phyloP scores from a whole-genome alignment of 2,888 invertebrate species.

The Phasia obesa region DNA sequence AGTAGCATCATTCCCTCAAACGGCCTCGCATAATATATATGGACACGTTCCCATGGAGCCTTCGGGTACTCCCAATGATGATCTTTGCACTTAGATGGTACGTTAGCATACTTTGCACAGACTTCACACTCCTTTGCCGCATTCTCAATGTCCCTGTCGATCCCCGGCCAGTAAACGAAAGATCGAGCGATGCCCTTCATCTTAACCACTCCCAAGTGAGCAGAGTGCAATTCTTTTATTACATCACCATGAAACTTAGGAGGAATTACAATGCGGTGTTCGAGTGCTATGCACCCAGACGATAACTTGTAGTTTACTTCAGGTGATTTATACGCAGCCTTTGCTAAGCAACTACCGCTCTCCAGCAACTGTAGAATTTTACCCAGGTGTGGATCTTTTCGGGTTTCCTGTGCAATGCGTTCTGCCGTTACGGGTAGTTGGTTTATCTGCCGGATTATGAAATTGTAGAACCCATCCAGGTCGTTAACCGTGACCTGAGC shows the following conservation, averaged over 20 bases:
- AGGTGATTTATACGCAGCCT: too few species aligned
- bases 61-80: constrained; percentile 49
- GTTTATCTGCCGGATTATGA: constrained; percentile 1
- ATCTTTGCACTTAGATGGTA: too few species aligned
- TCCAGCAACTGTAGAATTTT: constrained; percentile 5
- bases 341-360: neutral
- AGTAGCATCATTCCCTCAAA: constrained; percentile 74
- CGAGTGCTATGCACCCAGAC: too few species aligned
- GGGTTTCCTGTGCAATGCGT: neutral
- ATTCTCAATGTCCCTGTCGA: too few species aligned
- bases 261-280: constrained; percentile 29
- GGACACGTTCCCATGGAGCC: constrained; percentile 39
- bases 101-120: too few species aligned
- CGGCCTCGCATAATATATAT: constrained; percentile 80
- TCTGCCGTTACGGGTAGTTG: neutral
- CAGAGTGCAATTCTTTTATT: constrained; percentile 31
- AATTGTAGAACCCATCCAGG: neutral
- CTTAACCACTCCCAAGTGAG: constrained; percentile 45
- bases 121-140: too few species aligned
- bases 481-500: neutral
- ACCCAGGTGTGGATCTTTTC: neutral
- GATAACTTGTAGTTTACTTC: too few species aligned
- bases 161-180: too few species aligned
- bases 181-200: too few species aligned
- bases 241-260: neutral